These are phyloP conservation scores for Stictocephala bisonia DNA, from an alignment of 2,888 invertebrate genomes.

Conservation along the genomic window DNA sequence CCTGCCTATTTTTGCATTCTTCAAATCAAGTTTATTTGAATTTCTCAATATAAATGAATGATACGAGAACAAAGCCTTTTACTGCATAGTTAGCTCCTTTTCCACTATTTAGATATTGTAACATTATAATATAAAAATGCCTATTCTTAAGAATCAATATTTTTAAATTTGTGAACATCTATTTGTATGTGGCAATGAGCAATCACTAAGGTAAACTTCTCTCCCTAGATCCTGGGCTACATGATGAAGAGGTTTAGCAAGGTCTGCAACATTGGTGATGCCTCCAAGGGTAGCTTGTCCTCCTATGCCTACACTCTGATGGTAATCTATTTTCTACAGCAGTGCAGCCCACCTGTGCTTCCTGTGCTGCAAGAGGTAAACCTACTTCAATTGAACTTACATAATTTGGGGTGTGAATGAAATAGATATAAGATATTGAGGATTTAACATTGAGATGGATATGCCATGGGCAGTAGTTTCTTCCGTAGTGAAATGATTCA, in stretches of 20 bases:
- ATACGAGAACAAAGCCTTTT: too few relatives aligned
- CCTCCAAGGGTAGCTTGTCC: slow-evolving; percentile 70
- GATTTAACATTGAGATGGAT: too few relatives aligned
- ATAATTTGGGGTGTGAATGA: too few relatives aligned
- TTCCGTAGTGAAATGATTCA: too few relatives aligned
- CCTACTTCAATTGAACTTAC: not conserved
- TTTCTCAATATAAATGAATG: too few relatives aligned
- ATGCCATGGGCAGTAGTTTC: too few relatives aligned
- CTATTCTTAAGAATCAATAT: not conserved
- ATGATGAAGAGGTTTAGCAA: slow-evolving; percentile 70
- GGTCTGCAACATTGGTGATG: slow-evolving; percentile 70
- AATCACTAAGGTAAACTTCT: slow-evolving; percentile 17
- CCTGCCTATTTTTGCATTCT: too few relatives aligned
- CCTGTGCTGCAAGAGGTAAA: slow-evolving; percentile 71
- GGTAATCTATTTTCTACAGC: slow-evolving; percentile 71
- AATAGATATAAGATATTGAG: too few relatives aligned
- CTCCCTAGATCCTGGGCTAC: slow-evolving; percentile 65
- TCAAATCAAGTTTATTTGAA: too few relatives aligned
- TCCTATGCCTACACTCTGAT: slow-evolving; percentile 72
- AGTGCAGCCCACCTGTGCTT: slow-evolving; percentile 68
- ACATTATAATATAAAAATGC: not conserved
- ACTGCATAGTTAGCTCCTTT: too few relatives aligned
- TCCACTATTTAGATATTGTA: too few relatives aligned
- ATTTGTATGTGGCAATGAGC: not conserved
- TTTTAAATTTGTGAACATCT: not conserved